Evolutionary conservation across 2,797 vertebrate species (phyloP), one percentile per base, ranked within the genome.

Genomic region (Macrochelys suwanniensis): DNA sequence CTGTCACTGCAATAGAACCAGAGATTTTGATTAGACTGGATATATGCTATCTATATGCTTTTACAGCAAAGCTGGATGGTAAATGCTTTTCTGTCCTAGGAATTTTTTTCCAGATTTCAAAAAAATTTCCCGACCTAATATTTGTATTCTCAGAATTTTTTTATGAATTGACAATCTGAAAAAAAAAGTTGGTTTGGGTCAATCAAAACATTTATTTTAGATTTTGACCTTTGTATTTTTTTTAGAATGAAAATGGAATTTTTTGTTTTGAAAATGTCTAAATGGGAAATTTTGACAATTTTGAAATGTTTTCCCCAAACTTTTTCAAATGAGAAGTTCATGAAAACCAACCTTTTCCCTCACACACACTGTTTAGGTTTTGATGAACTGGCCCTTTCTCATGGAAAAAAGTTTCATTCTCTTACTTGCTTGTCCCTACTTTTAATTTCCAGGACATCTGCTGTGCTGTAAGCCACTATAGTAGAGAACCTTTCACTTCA

Each of bases 381-480:
- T 37, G 23, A 84, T 25, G 80, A 83, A 90, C 83, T 21, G 71
- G 2, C 79, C 89, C 87, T 54, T 90, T 90, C 59, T 79, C 76
- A 54, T 71, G 79, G 79, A 57, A 94, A 95, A 54, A 65, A 4
- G 5, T 37, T 81, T 91, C 93, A 76, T n/a, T 37, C 42, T 95
- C 94, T 93, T 96, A 87, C 77, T 76, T 6, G 5, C 68, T 90
- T 91, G 7, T 65, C 7, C 61, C 61, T 65, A 21, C 16, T 96
- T 95, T 96, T 96, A 95, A 95, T 97, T 90, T 96, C 93, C 96
- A 89, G 85, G 90, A 94, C 96, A 97, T 96, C 96, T 97, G 96
- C 92, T 96, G 53, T 85, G 77, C 82, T 96, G 76, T 51, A 25
- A 97, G 82, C 90, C 94, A 90, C 83, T 97, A 89, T 92, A 96